Evolutionary conservation across 2,888 invertebrate genomes (phyloP).

Genomic region (Tenodera sinensis): DNA sequence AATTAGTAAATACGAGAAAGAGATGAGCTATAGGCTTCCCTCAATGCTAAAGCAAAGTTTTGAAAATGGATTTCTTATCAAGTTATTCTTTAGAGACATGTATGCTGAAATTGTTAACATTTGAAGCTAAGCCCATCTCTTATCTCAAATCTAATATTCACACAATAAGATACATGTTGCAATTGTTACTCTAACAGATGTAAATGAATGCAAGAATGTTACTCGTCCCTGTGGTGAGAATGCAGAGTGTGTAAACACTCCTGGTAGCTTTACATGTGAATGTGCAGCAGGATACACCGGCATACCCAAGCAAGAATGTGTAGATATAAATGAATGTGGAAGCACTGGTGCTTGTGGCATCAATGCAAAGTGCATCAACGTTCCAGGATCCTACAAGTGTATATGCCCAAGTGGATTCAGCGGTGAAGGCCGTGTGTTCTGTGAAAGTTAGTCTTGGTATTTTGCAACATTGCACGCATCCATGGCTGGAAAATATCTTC

Average conservation of each 20-base stretch:
- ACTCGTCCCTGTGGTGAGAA: slow-evolving; percentile 63
- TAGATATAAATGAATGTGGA: slow-evolving; percentile 73
- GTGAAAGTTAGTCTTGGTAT: slow-evolving; percentile 65
- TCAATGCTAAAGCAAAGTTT: background rate
- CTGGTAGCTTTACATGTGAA: slow-evolving; percentile 70
- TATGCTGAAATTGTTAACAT: background rate
- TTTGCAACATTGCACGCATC: slow-evolving; percentile 4
- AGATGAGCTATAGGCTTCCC: background rate
- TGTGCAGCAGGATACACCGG: slow-evolving; percentile 70
- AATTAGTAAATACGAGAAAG: background rate
- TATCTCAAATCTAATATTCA: background rate
- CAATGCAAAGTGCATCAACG: slow-evolving; percentile 77
- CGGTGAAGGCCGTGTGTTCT: slow-evolving; percentile 69
- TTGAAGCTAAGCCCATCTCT: background rate
- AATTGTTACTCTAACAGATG: slow-evolving; percentile 49
- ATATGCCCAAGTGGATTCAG: slow-evolving; percentile 71
- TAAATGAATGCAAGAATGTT: slow-evolving; percentile 64
- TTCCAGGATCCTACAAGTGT: slow-evolving; percentile 75
- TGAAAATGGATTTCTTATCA: background rate
- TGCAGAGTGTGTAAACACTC: slow-evolving; percentile 70
- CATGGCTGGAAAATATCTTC: background rate
- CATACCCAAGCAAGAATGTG: slow-evolving; percentile 56
- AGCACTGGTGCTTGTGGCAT: slow-evolving; percentile 64
- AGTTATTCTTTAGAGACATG: background rate
- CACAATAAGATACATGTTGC: background rate